Percentiles rank a stretch among this genome's conserved stretches.
These are phyloP conservation scores for Crotalus tigris DNA, from an alignment of 2,113 vertebrate genomes.

Conservation along the genomic window DNA sequence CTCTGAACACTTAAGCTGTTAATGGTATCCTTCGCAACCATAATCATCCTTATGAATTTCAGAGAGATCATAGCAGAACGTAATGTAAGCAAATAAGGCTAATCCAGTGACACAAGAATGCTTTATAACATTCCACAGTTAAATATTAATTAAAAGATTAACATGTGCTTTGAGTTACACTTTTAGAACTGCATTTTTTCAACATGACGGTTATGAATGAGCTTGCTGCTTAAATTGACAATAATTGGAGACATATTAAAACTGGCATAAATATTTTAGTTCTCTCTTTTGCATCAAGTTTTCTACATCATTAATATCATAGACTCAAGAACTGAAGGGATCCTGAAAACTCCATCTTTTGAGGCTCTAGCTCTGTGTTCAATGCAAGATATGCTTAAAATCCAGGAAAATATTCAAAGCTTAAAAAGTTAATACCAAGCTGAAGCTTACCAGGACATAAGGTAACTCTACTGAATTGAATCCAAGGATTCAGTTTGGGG, in stretches of 20 bases:
- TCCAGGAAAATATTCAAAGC: not conserved
- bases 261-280: not conserved
- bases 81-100: not conserved
- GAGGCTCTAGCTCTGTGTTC: not conserved
- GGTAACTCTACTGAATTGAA: not conserved
- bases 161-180: not conserved
- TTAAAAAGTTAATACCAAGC: not conserved
- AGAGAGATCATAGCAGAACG: not conserved
- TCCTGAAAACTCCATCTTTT: not conserved
- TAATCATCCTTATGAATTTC: slow-evolving; percentile 2
- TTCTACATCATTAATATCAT: not conserved
- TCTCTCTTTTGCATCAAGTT: not conserved
- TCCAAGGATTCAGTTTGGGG: not conserved
- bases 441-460: not conserved
- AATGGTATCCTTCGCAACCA: slow-evolving; percentile 12
- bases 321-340: not conserved
- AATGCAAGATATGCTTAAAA: not conserved
- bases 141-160: slow-evolving; percentile 4
- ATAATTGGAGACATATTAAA: not conserved
- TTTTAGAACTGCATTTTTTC: not conserved
- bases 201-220: not conserved
- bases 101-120: not conserved
- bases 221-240: not conserved
- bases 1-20: slow-evolving; percentile 11
- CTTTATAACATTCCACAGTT: not conserved